A percentile compares a stretch with the other conserved stretches of the same genome.
phyloP scores from a whole-genome alignment of 2,113 vertebrate genomes.

The Geococcyx californianus region DNA sequence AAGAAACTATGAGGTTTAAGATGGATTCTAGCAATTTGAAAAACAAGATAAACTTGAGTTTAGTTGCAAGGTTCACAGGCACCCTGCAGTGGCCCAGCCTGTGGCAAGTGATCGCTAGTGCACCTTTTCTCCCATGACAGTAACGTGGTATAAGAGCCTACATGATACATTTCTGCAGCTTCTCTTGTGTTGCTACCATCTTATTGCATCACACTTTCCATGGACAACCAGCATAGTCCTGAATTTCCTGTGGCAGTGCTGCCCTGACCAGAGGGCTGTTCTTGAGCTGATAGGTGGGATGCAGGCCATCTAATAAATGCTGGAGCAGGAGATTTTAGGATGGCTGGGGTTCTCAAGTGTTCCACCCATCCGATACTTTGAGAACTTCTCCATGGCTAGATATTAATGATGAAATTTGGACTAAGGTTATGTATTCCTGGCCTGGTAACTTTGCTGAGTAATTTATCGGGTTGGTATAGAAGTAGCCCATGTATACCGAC shows the following conservation, averaged over 20 bases:
- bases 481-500: not conserved
- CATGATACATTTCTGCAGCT: not conserved
- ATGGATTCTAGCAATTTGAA: not conserved
- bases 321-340: not conserved
- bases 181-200: not conserved
- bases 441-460: not conserved
- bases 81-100: not conserved
- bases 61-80: not conserved
- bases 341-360: not conserved
- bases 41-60: not conserved
- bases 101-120: not conserved
- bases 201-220: too few species aligned
- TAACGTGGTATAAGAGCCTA: not conserved
- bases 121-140: not conserved
- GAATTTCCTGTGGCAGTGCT: not conserved
- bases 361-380: not conserved
- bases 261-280: not conserved
- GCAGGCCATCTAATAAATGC: not conserved
- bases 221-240: not conserved
- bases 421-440: rapidly evolving
- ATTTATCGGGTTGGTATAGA: not conserved
- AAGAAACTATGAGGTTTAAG: not conserved
- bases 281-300: not conserved
- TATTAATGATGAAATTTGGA: not conserved
- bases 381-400: not conserved